phyloP scores from a whole-genome alignment of 2,113 vertebrate genomes.

The Lepisosteus osseus region DNA sequence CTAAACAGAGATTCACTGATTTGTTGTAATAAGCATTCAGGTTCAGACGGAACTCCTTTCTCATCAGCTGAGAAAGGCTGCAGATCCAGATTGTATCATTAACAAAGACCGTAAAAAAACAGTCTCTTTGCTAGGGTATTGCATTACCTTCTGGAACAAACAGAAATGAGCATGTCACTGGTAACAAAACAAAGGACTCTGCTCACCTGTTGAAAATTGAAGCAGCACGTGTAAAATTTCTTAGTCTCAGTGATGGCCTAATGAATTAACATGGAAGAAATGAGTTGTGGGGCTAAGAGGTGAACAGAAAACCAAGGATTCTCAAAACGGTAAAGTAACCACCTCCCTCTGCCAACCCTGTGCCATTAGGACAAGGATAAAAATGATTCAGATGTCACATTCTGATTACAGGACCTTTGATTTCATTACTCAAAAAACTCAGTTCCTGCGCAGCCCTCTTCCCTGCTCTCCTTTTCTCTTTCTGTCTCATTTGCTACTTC shows the following conservation, averaged over 20 bases:
- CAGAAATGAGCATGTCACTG: no score
- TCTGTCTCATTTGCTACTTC: conserved; percentile 45
- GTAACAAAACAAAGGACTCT: neutral
- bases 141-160: no score
- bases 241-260: neutral
- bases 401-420: conserved; percentile 29
- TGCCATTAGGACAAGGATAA: conserved; percentile 21
- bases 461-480: conserved; percentile 21
- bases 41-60: no score
- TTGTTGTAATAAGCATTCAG: no score
- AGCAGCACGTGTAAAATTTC: neutral
- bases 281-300: neutral
- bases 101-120: no score
- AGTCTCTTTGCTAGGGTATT: no score
- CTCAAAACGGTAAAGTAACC: neutral
- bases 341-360: neutral
- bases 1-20: no score
- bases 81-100: no score
- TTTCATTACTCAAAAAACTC: conserved; percentile 21
- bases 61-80: no score
- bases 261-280: neutral
- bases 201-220: no score
- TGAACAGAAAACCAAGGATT: neutral
- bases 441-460: conserved; percentile 28
- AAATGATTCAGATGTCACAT: conserved; percentile 22